Evolutionary conservation across 2,888 invertebrate species (phyloP), one percentile per base, ranked within the genome.

Genomic region (Synergus japonicus): DNA sequence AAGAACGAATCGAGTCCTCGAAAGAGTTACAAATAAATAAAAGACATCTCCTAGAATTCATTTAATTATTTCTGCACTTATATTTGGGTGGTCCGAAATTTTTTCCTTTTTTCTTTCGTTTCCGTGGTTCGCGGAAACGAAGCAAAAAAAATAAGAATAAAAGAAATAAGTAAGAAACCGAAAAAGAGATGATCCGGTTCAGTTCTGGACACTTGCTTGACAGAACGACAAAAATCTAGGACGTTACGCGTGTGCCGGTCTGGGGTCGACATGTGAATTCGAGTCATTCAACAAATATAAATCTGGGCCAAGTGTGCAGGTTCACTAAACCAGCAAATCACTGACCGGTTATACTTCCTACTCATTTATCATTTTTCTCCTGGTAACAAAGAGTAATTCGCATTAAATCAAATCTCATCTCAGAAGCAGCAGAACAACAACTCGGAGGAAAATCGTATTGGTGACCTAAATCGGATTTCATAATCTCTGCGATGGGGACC

Each of bases 301-400:
- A 73, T 73, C 73, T 73, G 73, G 73, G 73, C 73, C 73, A 69
- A 69, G 69, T 49, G 69, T 69, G 49, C 69, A 73, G 73, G 73
- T 73, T 73, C 73, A 54, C 73, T 73, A 54, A 73, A 73, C 54
- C 73, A 73, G 37, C 41, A 18, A 12, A 60, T 65, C n/a, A 37
- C 15, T n/a, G n/a, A 73, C 73, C 73, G 73, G 73, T 73, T 54
- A 22, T 46, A 29, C n/a, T 73, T 29, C n/a, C 73, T 3, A 37
- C 29, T 49, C 69, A 29, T 54, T 69, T n/a, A 37, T 54, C 73
- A 73, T 49, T 73, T 73, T 60, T 54, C 54, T n/a, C 29, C 37
- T 4, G 15, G 15, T 8, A 7, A 22, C 7, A 49, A 29, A 67
- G n/a, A 43, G n/a, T 69, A 49, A 46, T 69, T 69, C 15, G 13